A percentile compares a stretch with the other conserved stretches of the same genome.
phyloP scores from a whole-genome alignment of 2,797 vertebrate genomes.

The Serranus cabrilla region DNA sequence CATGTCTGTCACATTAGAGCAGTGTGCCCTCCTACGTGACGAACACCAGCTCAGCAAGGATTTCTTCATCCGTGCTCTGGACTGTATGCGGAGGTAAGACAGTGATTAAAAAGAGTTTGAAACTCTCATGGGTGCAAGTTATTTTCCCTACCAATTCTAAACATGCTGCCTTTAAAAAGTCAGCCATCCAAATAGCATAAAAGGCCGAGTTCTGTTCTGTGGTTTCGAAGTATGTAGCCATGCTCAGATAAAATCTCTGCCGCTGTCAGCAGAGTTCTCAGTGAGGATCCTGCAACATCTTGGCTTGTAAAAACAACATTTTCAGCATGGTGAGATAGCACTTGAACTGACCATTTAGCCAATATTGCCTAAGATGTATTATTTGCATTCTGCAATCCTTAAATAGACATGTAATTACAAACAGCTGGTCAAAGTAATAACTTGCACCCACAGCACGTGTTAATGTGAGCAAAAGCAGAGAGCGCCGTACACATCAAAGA shows the following conservation, averaged over 20 bases:
- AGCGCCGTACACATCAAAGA: constrained; percentile 19
- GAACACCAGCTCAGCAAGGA: constrained; percentile 97
- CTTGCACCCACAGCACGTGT: constrained; percentile 53
- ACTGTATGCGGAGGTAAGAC: constrained; percentile 97
- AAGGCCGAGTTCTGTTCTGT: background rate
- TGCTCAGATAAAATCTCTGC: background rate
- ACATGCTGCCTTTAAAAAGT: background rate
- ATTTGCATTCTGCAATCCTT: background rate
- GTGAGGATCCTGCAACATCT: background rate
- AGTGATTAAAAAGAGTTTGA: background rate
- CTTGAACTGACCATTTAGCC: background rate
- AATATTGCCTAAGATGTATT: background rate
- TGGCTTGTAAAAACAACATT: background rate
- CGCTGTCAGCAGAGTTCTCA: background rate
- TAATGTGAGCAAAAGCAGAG: background rate
- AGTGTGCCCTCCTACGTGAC: constrained; percentile 95
- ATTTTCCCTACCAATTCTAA: constrained; percentile 29
- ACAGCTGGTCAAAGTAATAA: constrained; percentile 35
- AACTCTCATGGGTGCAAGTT: constrained; percentile 58
- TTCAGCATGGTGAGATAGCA: background rate
- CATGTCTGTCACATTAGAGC: constrained; percentile 98
- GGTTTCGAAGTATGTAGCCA: background rate
- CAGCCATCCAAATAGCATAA: background rate
- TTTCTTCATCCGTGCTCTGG: constrained; percentile 94
- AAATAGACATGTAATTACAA: background rate